phyloP scores from a whole-genome alignment of 2,888 invertebrate genomes.

The Drosophila kuntzei region DNA sequence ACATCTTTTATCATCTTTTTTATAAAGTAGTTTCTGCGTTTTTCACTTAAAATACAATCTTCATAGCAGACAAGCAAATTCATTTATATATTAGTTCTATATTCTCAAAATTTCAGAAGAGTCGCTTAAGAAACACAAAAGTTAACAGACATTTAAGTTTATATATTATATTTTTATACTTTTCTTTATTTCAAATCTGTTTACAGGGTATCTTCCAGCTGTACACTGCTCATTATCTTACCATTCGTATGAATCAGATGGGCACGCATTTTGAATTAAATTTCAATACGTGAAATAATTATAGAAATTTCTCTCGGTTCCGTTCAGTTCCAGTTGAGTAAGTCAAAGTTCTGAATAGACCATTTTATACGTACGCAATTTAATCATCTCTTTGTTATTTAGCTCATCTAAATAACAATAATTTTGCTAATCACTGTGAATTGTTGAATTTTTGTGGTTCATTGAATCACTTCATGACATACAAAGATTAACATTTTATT shows the following conservation, averaged over 20 bases:
- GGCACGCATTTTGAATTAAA: slow-evolving; percentile 20
- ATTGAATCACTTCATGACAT: slow-evolving; percentile 21
- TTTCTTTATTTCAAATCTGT: neutral
- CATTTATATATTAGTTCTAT: neutral
- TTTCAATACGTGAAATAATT: slow-evolving; percentile 5
- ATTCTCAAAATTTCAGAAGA: neutral
- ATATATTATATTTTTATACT: no score
- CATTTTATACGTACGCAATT: neutral
- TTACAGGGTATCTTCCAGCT: slow-evolving; percentile 3
- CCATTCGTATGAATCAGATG: slow-evolving; percentile 45
- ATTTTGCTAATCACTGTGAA: slow-evolving; percentile 19
- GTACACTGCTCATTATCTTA: no score
- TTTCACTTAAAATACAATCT: neutral
- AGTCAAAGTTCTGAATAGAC: slow-evolving; percentile 18
- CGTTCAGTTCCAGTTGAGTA: slow-evolving; percentile 37
- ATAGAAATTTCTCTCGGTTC: slow-evolving; percentile 14
- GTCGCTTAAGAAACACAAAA: neutral
- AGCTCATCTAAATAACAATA: neutral
- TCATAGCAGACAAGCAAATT: neutral
- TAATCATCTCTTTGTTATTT: slow-evolving; percentile 14
- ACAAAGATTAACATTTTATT: slow-evolving; percentile 24
- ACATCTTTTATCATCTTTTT: neutral
- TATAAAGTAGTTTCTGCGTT: neutral
- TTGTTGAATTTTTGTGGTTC: slow-evolving; percentile 19
- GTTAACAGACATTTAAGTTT: no score